Conservation (phyloP, 2,888 invertebrate genomes). For the Mythimna vitellina region DNA sequence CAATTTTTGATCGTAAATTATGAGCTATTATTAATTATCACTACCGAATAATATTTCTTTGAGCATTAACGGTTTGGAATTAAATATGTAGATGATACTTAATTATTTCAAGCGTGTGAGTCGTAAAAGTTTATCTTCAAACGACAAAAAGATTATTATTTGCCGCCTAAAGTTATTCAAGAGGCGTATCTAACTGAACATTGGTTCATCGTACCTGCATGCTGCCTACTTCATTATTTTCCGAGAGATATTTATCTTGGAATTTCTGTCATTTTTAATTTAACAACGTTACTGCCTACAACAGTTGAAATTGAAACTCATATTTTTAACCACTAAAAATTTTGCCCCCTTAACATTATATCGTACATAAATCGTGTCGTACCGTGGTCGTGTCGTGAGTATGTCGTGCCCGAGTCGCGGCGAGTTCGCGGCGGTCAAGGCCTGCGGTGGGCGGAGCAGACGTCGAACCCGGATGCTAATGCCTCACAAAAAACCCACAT, state of each 20-base stretch:
- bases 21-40: slow-evolving; percentile 19
- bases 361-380: slow-evolving; percentile 30
- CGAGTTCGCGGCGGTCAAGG: slow-evolving; percentile 87
- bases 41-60: slow-evolving; percentile 14
- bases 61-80: slow-evolving; percentile 31
- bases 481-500: slow-evolving; percentile 72
- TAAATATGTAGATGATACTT: slow-evolving; percentile 43
- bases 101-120: slow-evolving; percentile 43
- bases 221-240: slow-evolving; percentile 33
- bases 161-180: slow-evolving; percentile 33
- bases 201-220: slow-evolving; percentile 38
- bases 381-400: slow-evolving; percentile 60
- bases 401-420: slow-evolving; percentile 62
- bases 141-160: slow-evolving; percentile 36
- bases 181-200: slow-evolving; percentile 42
- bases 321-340: background rate
- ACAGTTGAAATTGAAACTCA: background rate
- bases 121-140: slow-evolving; percentile 7
- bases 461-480: slow-evolving; percentile 86
- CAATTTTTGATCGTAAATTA: slow-evolving; percentile 36
- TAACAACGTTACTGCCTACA: background rate
- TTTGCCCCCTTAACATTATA: background rate
- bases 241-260: slow-evolving; percentile 49
- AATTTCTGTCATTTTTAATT: slow-evolving; percentile 41
- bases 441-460: slow-evolving; percentile 83